These are phyloP conservation scores for Semaprochilodus insignis DNA, from an alignment of 2,797 vertebrate species.

Conservation along the genomic window DNA sequence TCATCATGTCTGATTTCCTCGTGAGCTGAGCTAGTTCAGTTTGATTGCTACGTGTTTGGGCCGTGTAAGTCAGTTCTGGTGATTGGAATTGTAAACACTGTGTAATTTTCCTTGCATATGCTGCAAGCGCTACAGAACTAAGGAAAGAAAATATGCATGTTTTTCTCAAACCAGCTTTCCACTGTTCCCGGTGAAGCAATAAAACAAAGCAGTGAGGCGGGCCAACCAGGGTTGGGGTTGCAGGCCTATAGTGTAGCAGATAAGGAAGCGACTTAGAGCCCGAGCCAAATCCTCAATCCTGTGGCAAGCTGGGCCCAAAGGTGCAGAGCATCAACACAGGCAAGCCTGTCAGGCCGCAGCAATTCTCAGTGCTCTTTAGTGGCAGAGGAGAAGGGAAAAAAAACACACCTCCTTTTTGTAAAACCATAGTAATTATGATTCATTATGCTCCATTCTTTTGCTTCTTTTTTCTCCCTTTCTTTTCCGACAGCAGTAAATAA, in stretches of 20 bases:
- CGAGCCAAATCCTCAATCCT: slow-evolving; percentile 27
- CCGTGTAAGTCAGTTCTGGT: not conserved
- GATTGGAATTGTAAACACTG: not conserved
- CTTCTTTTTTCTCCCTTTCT: slow-evolving; percentile 17
- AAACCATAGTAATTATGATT: slow-evolving; percentile 45
- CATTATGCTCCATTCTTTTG: slow-evolving; percentile 21
- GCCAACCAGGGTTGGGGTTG: slow-evolving; percentile 38
- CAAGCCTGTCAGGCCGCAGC: slow-evolving; percentile 3
- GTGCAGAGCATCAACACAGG: slow-evolving; percentile 23
- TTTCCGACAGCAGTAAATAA: slow-evolving; percentile 47
- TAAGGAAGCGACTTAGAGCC: slow-evolving; percentile 40
- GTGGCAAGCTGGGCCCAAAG: slow-evolving; percentile 20
- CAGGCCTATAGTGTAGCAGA: slow-evolving; percentile 28
- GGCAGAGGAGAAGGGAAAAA: not conserved
- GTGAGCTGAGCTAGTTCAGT: not conserved
- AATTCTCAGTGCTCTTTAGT: slow-evolving; percentile 26
- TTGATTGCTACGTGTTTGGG: not conserved
- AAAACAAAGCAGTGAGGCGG: slow-evolving; percentile 39
- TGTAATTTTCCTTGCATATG: slow-evolving; percentile 2
- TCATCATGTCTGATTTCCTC: not conserved
- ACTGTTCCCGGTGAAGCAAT: slow-evolving; percentile 17
- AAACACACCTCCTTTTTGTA: not conserved
- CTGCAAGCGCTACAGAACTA: slow-evolving; percentile 1
- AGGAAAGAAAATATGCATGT: slow-evolving; percentile 6
- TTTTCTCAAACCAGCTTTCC: slow-evolving; percentile 15